Evolutionary conservation across 2,888 invertebrate species (phyloP), one percentile per base, ranked within the genome.

Genomic region (Liodrosophila aerea): DNA sequence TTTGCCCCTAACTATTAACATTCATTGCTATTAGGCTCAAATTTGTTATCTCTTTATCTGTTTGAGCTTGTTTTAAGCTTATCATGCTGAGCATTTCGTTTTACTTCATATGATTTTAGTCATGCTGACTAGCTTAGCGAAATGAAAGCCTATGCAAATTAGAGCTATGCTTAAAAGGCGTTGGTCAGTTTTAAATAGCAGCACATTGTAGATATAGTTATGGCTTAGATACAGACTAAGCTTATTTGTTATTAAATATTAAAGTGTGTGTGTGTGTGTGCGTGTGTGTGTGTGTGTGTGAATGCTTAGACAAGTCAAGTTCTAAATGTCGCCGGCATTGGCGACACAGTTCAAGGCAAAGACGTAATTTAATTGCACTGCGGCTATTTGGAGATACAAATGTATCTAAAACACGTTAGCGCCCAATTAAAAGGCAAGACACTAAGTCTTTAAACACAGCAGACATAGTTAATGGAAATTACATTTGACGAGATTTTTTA

Each of bases 341-440:
- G 64, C 54, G 45, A 36, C 64, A 39, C 73, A 73, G 87, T 87
- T 88, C 88, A 87, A 88, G 87, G 87, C 74, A 68, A 88, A 71
- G 57, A 82, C 75, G 22, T 76, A 78, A 56, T 81, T 86, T 87
- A 87, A 88, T 87, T 82, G 73, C 83, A 52, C 58, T 30, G 51
- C 53, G 56, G 69, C 78, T 78, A 41, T 71, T 74, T 60, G 73
- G 83, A 78, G 77, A 77, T 78, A 77, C 76, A 77, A 77, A 77
- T 77, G 82, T 77, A 76, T 80, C 76, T 82, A 56, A 85, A 85
- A 80, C 78, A 80, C 82, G 85, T 82, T 85, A 82, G 75, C 73
- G 75, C 85, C 82, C 85, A 78, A 80, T 85, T 80, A 85, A 78
- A 70, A 74, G 63, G 43, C 68, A 80, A 69, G 65, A 73, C 51